Base-by-base conservation (phyloP, 1,140 invertebrate species). In the Leptonema lineaticorne region DNA sequence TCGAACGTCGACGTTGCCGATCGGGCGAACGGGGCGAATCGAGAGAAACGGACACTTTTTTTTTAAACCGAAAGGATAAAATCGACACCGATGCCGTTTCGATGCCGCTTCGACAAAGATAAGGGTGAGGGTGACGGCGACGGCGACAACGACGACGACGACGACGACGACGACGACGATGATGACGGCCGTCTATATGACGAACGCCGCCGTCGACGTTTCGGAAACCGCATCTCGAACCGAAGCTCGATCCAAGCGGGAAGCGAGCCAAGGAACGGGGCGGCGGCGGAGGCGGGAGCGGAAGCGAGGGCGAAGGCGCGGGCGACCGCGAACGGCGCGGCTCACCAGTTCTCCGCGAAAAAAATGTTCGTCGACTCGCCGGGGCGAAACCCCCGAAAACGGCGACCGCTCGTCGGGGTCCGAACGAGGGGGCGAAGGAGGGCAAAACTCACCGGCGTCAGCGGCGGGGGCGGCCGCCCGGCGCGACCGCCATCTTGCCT, bases 401-500 rank as follows among this genome's bases (percentile, higher is more conserved):
- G n/a, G n/a, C n/a, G 27, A 11, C 16, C 57, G 26, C 22, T 8
- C 26, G 58, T 11, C n/a, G 33, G 11, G 53, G 14, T n/a, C n/a
- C n/a, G n/a, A n/a, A n/a, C n/a, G n/a, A 2, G 56, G n/a, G 20
- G 26, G 26, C 28, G 48, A 9, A 16, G 37, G 24, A 27, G 58
- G n/a, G 30, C 2, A 8, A 37, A 1, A 33, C 59, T 30, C 59
- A 33, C 33, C 59, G 30, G 30, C 37, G 27, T 30, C 57, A 37
- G 59, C 30, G 59, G 59, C 59, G 57, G 57, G 26, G 37, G 59
- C 59, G 59, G 57, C 57, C 62, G 62, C 62, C 62, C 45, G 30
- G 62, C 24, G 30, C 26, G 45, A n/a, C 62, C 24, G 62, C 41
- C 62, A 64, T 64, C 62, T 64, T 64, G 62, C n/a, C 45, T 29